Evolutionary conservation across 2,797 vertebrate species (phyloP).

Genomic region (Sebastes oblongus): DNA sequence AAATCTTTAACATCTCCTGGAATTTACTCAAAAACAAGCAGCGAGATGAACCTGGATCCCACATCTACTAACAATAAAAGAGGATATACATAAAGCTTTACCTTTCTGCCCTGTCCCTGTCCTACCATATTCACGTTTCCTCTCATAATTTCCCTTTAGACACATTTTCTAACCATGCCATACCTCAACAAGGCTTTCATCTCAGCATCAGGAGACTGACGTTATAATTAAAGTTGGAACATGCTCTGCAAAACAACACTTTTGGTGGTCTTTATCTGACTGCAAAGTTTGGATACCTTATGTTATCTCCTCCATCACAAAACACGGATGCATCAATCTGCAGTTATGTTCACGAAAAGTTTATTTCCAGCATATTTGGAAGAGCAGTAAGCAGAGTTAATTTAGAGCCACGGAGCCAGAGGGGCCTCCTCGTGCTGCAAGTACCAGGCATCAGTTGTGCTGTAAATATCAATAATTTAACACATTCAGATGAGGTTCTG

Average conservation of each 20-base stretch:
- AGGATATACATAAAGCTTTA: background rate
- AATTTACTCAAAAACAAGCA: background rate
- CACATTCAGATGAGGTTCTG: slow-evolving; percentile 89
- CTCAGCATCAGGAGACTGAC: slow-evolving; percentile 50
- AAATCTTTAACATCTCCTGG: background rate
- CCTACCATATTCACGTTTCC: background rate
- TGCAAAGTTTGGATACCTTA: background rate
- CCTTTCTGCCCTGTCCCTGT: background rate
- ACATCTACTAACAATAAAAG: background rate
- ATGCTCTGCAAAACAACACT: background rate
- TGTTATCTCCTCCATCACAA: background rate
- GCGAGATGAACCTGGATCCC: background rate
- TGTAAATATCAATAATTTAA: slow-evolving; percentile 92
- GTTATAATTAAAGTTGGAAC: slow-evolving; percentile 12
- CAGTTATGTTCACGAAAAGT: background rate
- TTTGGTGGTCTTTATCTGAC: background rate
- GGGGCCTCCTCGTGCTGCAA: slow-evolving; percentile 25
- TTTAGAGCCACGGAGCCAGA: slow-evolving; percentile 28
- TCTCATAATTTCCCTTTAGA: slow-evolving; percentile 25
- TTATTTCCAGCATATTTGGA: background rate
- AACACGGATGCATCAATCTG: background rate
- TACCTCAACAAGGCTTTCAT: slow-evolving; percentile 47
- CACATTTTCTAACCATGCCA: background rate
- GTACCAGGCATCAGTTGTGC: slow-evolving; percentile 47
- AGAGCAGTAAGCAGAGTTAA: slow-evolving; percentile 4